Base-by-base conservation (phyloP, 1,140 invertebrate species). In the Orius insidiosus region DNA sequence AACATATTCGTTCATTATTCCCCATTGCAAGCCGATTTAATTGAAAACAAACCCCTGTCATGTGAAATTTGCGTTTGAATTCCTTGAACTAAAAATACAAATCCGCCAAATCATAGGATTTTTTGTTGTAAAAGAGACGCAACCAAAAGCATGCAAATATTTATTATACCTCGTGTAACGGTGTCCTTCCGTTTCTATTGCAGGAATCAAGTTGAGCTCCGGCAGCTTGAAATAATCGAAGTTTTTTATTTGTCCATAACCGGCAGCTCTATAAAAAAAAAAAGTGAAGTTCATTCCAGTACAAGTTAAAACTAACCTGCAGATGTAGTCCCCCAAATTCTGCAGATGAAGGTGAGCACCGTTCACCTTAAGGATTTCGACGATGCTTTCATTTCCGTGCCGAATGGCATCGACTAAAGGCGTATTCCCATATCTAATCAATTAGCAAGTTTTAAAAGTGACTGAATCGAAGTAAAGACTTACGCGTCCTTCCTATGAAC, bases 401-500 rank as follows among this genome's bases (percentile, higher is more conserved):
- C 72, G 60, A n/a, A 80, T 66, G 1, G 79, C 76, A 48, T 75
- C 70, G 13, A 68, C 62, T 2, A 80, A 56, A 1, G 78, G 68
- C 0, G 76, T 72, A 36, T 69, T 66, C 47, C 72, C 69, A 41
- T 61, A 66, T 56, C 68, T 68, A 39, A 33, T 8, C 33, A 36
- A 52, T 38, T 16, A n/a, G n/a, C n/a, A n/a, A n/a, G n/a, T n/a
- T n/a, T n/a, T n/a, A n/a, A n/a, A n/a, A n/a, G n/a, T n/a, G n/a
- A n/a, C n/a, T n/a, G n/a, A n/a, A n/a, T 9, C 9, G 16, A 32
- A 33, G 19, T 3, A 45, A 36, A 41, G 33, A 41, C 18, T 46
- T 19, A 47, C 18, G 30, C 7, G 54, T 85, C 83, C 56, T 75
- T 75, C 31, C 74, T 63, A 53, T 92, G 86, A n/a, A 93, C 82